phyloP scores from a whole-genome alignment of 2,113 vertebrate species.

The Nothocercus julius region DNA sequence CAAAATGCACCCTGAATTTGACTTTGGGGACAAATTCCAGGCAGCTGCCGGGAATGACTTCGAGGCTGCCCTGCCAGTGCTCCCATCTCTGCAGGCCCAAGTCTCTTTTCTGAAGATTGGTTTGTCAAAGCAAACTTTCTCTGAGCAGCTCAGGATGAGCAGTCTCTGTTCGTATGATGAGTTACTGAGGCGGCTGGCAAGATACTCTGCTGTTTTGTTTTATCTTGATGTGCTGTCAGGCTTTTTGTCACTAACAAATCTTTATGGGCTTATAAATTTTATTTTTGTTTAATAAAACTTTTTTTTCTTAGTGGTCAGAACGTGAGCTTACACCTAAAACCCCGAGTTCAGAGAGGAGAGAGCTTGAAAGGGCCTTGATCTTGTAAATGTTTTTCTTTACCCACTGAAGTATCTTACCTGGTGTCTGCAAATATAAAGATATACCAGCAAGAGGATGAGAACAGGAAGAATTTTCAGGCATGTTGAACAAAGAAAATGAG shows the following conservation, averaged over 20 bases:
- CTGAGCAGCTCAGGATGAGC: not conserved
- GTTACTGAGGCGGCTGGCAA: not conserved
- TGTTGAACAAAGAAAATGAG: not conserved
- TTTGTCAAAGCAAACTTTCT: not conserved
- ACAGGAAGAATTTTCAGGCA: not conserved
- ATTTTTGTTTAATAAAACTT: not conserved
- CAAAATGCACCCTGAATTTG: not conserved
- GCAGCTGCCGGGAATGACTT: not conserved
- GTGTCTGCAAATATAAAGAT: not conserved
- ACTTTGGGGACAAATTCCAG: not conserved
- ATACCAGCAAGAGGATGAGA: not conserved
- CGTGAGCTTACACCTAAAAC: not conserved
- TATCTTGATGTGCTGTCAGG: not conserved
- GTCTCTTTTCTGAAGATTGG: not conserved
- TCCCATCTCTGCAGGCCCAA: not conserved
- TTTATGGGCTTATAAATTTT: no score
- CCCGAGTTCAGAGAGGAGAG: not conserved
- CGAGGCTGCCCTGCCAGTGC: not conserved
- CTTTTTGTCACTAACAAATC: not conserved
- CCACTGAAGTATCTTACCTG: not conserved
- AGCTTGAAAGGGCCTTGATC: not conserved
- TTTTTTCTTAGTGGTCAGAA: not conserved
- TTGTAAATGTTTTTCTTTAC: not conserved
- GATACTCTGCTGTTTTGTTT: fast-evolving
- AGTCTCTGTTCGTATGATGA: fast-evolving